phyloP scores from a whole-genome alignment of 2,888 invertebrate species.

The Pimpla rufipes region DNA sequence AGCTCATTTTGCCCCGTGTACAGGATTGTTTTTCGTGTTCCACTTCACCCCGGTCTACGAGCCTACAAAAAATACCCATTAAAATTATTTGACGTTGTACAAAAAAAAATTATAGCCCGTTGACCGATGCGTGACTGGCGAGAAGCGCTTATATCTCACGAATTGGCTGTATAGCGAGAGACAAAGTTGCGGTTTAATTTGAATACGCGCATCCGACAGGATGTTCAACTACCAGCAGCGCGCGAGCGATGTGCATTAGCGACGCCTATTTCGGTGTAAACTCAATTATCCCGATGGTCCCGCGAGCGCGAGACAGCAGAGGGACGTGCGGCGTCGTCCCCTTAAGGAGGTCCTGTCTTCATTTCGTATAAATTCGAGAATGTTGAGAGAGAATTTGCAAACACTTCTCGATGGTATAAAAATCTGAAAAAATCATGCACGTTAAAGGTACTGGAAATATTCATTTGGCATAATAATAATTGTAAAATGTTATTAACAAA shows the following conservation, averaged over 20 bases:
- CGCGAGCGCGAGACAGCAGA: neutral
- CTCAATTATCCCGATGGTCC: constrained; percentile 70
- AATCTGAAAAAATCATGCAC: too few species aligned
- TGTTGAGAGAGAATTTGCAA: too few species aligned
- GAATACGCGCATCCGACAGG: constrained; percentile 80
- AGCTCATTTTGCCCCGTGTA: too few species aligned
- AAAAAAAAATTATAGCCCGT: neutral
- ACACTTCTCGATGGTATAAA: too few species aligned
- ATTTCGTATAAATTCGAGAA: too few species aligned
- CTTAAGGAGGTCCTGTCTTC: too few species aligned
- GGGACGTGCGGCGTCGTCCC: neutral
- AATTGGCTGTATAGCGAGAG: constrained; percentile 33
- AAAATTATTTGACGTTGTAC: neutral
- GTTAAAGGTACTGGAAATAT: too few species aligned
- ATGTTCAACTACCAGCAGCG: constrained; percentile 70
- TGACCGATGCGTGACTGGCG: neutral
- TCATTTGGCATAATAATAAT: too few species aligned
- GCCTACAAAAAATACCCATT: too few species aligned
- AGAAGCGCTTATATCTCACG: neutral
- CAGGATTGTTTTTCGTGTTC: too few species aligned
- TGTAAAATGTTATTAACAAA: too few species aligned
- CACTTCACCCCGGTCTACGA: too few species aligned
- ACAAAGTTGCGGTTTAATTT: constrained; percentile 78
- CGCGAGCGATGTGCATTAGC: constrained; percentile 76
- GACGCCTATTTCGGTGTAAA: constrained; percentile 79